Evolutionary conservation across 2,797 vertebrate genomes (phyloP).

Genomic region (Brachyalestes nurse): DNA sequence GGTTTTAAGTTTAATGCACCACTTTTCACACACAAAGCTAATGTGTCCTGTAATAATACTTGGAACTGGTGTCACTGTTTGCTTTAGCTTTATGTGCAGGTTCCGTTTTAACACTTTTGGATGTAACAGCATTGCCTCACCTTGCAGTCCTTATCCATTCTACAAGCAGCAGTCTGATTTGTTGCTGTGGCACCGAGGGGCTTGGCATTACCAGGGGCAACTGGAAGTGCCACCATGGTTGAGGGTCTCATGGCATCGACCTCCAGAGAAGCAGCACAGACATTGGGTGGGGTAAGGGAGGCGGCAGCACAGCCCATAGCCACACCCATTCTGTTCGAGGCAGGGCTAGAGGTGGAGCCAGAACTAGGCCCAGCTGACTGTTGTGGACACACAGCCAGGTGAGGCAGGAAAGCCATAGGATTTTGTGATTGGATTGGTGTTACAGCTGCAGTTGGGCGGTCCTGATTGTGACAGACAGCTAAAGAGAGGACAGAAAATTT

Average conservation of each 20-base stretch:
- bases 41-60: not conserved
- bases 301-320: slow-evolving; percentile 84
- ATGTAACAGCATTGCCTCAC: slow-evolving; percentile 66
- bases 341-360: slow-evolving; percentile 64
- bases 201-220: slow-evolving; percentile 71
- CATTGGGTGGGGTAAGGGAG: slow-evolving; percentile 83
- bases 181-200: slow-evolving; percentile 71
- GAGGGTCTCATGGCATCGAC: slow-evolving; percentile 78
- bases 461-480: slow-evolving; percentile 91
- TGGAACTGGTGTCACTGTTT: not conserved
- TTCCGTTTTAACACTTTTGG: not conserved
- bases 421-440: slow-evolving; percentile 89
- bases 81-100: not conserved
- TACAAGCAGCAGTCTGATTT: slow-evolving; percentile 73
- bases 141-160: slow-evolving; percentile 92
- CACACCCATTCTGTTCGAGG: slow-evolving; percentile 75
- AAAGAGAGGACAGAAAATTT: not conserved
- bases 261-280: slow-evolving; percentile 83
- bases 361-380: slow-evolving; percentile 73
- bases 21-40: not conserved
- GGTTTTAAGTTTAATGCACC: not conserved
- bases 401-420: slow-evolving; percentile 79
- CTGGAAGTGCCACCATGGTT: slow-evolving; percentile 70
- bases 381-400: slow-evolving; percentile 80
- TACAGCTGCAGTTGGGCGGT: slow-evolving; percentile 90